A percentile compares a stretch with the other conserved stretches of the same genome.
phyloP scores from a whole-genome alignment of 1,140 invertebrate species.

The Drosophila tsacasi region DNA sequence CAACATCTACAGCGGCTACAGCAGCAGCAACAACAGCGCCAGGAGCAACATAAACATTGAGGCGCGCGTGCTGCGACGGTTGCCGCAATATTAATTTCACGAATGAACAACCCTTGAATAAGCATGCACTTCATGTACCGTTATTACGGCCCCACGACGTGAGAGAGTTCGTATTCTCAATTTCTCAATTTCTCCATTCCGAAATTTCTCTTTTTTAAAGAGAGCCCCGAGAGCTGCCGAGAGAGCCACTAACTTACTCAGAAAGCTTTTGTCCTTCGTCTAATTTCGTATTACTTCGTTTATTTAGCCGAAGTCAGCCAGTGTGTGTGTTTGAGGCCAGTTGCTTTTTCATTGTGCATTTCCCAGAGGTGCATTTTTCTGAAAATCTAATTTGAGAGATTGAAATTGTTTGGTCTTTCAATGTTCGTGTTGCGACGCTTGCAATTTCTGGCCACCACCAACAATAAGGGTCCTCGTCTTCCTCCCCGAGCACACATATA shows the following conservation, averaged over 20 bases:
- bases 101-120: slow-evolving; percentile 84
- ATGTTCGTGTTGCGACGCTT: slow-evolving; percentile 81
- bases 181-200: background rate
- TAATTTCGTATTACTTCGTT: slow-evolving; percentile 32
- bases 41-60: slow-evolving; percentile 77
- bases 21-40: slow-evolving; percentile 40
- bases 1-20: slow-evolving; percentile 9
- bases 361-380: slow-evolving; percentile 85
- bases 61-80: slow-evolving; percentile 73
- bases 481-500: slow-evolving; percentile 20
- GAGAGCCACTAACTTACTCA: slow-evolving; percentile 1
- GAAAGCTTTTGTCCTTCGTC: slow-evolving; percentile 40
- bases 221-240: background rate
- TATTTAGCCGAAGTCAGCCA: slow-evolving; percentile 7
- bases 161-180: slow-evolving; percentile 26
- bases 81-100: slow-evolving; percentile 84
- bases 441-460: slow-evolving; percentile 68
- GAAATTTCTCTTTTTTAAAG: slow-evolving; percentile 3
- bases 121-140: slow-evolving; percentile 79
- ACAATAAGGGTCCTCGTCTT: slow-evolving; percentile 27
- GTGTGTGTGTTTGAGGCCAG: slow-evolving; percentile 39
- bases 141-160: slow-evolving; percentile 69
- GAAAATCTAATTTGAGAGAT: slow-evolving; percentile 85
- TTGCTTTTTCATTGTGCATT: slow-evolving; percentile 83
- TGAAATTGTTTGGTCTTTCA: slow-evolving; percentile 84